phyloP scores from a whole-genome alignment of 2,888 invertebrate species.

The Keiferia lycopersicella region DNA sequence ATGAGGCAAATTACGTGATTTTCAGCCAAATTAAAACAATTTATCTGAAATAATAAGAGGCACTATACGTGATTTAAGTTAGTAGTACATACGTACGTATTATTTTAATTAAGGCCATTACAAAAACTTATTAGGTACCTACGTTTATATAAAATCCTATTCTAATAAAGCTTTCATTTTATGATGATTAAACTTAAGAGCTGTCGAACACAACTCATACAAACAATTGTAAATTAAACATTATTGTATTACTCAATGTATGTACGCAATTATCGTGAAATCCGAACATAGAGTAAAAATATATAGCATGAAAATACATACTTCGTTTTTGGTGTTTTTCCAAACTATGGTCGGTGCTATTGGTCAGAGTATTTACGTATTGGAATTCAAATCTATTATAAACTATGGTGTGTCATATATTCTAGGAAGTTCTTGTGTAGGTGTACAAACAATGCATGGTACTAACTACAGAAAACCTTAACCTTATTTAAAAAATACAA shows the following conservation, averaged over 20 bases:
- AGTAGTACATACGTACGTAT: too few species aligned
- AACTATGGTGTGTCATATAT: neutral
- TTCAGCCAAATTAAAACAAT: neutral
- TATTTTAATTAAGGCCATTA: conserved; percentile 18
- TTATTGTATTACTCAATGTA: conserved; percentile 28
- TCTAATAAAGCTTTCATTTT: conserved; percentile 76
- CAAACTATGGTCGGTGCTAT: too few species aligned
- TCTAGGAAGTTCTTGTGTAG: neutral
- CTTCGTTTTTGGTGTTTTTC: too few species aligned
- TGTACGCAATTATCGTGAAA: neutral
- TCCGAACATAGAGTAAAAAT: neutral
- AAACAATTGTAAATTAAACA: conserved; percentile 35
- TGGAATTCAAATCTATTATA: too few species aligned
- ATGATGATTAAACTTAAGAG: conserved; percentile 58
- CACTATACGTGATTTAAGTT: conserved; percentile 9
- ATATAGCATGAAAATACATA: neutral
- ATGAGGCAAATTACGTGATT: neutral
- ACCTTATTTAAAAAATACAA: too few species aligned
- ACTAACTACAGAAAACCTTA: too few species aligned
- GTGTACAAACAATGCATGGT: too few species aligned
- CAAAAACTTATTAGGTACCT: conserved; percentile 28
- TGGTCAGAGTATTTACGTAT: too few species aligned
- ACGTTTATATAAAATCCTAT: conserved; percentile 46
- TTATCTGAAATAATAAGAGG: conserved; percentile 6
- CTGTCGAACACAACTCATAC: conserved; percentile 53